phyloP scores from a whole-genome alignment of 2,113 vertebrate genomes.

The Todiramphus saurophagus region DNA sequence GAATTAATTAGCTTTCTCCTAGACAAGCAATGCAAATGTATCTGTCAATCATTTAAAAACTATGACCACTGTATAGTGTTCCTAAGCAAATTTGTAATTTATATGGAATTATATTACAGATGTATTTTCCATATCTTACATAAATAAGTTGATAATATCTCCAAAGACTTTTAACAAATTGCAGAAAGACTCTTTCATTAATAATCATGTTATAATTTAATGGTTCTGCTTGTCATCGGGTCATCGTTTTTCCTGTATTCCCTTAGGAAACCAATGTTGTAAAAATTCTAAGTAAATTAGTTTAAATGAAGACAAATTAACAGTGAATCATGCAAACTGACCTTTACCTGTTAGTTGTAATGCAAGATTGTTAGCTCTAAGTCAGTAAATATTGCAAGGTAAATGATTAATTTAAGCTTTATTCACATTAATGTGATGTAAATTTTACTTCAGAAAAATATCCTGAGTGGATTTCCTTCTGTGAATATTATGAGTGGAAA shows the following conservation, averaged over 20 bases:
- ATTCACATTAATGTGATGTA: not conserved
- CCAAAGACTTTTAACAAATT: not conserved
- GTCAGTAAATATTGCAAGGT: constrained; percentile 27
- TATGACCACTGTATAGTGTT: constrained; percentile 11
- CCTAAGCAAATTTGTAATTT: constrained; percentile 15
- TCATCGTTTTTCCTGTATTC: not conserved
- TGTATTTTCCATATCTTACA: not conserved
- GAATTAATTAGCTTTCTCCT: constrained; percentile 47
- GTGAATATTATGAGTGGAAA: not conserved
- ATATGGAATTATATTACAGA: constrained; percentile 8
- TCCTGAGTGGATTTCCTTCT: not conserved
- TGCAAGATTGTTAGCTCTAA: constrained; percentile 1
- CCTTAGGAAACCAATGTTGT: not conserved
- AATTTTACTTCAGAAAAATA: constrained; percentile 12
- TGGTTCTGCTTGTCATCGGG: not conserved
- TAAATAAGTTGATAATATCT: constrained; percentile 24
- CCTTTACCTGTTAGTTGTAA: constrained; percentile 40
- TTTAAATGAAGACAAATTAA: constrained; percentile 59
- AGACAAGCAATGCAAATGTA: not conserved
- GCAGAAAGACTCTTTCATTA: not conserved
- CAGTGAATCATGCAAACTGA: constrained; percentile 17
- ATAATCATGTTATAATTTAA: constrained; percentile 12
- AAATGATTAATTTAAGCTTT: constrained; percentile 31
- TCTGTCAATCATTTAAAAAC: constrained; percentile 49
- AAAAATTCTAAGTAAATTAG: constrained; percentile 42